A percentile compares a stretch with the other conserved stretches of the same genome.
phyloP scores from a whole-genome alignment of 1,140 invertebrate species.

The Listronotus oregonensis region DNA sequence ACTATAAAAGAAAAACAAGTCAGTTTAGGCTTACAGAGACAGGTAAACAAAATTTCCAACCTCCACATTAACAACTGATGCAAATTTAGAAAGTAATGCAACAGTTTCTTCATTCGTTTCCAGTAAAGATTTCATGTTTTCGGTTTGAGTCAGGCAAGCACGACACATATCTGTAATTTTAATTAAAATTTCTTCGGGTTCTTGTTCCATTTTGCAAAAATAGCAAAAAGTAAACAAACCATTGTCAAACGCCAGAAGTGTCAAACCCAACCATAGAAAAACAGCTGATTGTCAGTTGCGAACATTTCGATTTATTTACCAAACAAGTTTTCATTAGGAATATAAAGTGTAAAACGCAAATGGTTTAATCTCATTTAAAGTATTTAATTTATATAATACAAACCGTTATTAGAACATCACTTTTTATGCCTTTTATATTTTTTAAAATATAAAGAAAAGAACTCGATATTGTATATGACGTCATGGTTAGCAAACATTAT shows the following conservation, averaged over 20 bases:
- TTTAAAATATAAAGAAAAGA: too few relatives aligned
- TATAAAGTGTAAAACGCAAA: too few relatives aligned
- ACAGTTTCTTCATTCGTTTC: background rate
- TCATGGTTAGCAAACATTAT: too few relatives aligned
- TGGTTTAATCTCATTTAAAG: too few relatives aligned
- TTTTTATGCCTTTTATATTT: too few relatives aligned
- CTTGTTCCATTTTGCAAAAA: constrained; percentile 1
- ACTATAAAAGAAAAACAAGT: background rate
- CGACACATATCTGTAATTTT: constrained; percentile 7
- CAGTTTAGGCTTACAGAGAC: background rate
- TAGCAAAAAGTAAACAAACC: background rate
- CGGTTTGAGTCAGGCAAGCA: background rate
- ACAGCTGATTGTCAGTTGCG: background rate
- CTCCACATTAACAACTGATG: constrained; percentile 14
- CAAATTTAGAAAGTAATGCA: constrained; percentile 9
- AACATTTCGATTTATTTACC: too few relatives aligned
- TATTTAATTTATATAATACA: too few relatives aligned
- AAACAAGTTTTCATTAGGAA: too few relatives aligned
- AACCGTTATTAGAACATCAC: too few relatives aligned
- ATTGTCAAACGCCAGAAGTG: background rate
- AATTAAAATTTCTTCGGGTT: background rate
- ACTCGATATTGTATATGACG: too few relatives aligned
- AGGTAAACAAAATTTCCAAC: constrained; percentile 9
- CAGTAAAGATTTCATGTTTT: constrained; percentile 5
- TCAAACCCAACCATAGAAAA: background rate